These are phyloP conservation scores for Recurvirostra avosetta DNA, from an alignment of 2,113 vertebrate genomes.

Conservation along the genomic window DNA sequence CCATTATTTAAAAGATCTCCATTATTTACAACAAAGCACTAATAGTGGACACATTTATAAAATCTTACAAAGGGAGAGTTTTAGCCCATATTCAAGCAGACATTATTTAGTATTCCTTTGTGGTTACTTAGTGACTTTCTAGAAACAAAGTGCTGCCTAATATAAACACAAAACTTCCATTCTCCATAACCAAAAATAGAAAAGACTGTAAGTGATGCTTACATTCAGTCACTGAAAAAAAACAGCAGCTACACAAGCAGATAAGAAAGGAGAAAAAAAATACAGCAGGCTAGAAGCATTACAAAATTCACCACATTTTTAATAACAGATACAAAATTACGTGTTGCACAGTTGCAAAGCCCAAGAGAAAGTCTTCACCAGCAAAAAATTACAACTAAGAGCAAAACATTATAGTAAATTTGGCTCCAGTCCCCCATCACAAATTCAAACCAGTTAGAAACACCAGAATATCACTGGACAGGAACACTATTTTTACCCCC, in stretches of 20 bases:
- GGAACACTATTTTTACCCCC: not conserved
- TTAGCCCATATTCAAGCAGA: not conserved
- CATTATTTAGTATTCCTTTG: not conserved
- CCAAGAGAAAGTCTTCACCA: not conserved
- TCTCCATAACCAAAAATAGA: slow-evolving; percentile 18
- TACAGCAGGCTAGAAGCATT: not conserved
- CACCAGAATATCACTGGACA: not conserved
- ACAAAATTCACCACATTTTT: not conserved
- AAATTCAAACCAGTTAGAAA: not conserved
- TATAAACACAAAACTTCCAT: not conserved
- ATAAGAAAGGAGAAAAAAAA: not conserved
- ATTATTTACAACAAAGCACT: not conserved
- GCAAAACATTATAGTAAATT: not conserved
- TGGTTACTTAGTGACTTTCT: not conserved
- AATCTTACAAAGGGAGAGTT: accelerated
- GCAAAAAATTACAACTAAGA: not conserved
- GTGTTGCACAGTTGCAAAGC: not conserved
- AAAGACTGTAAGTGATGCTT: not conserved
- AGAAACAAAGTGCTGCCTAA: slow-evolving; percentile 1
- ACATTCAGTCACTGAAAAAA: not conserved
- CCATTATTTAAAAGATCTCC: not conserved
- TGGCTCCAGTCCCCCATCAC: not conserved
- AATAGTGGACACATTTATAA: not conserved
- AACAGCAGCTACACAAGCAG: not conserved
- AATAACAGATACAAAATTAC: not conserved